These are phyloP conservation scores for Lophura nycthemera DNA, from an alignment of 2,113 vertebrate genomes.

Conservation along the genomic window DNA sequence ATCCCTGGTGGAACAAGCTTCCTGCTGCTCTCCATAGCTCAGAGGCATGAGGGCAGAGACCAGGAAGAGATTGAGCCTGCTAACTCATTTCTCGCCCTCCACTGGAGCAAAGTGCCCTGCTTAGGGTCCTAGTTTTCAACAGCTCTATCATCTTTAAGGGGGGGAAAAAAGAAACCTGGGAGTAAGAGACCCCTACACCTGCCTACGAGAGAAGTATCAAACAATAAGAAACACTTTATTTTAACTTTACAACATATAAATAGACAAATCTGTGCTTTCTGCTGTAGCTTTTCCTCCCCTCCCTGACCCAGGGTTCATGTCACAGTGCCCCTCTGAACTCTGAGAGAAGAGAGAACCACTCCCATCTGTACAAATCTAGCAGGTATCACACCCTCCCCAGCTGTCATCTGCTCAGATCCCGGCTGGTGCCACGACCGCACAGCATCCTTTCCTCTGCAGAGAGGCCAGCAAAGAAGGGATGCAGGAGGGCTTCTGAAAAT, in stretches of 20 bases:
- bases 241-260: constrained; percentile 89
- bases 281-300: constrained; percentile 32
- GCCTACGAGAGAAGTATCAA: constrained; percentile 80
- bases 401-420: constrained; percentile 83
- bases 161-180: neutral
- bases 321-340: neutral
- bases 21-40: neutral
- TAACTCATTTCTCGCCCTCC: neutral
- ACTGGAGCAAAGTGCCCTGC: neutral
- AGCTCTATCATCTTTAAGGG: neutral
- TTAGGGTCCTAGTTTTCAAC: neutral
- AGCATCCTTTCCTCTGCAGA: constrained; percentile 77
- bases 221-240: constrained; percentile 89
- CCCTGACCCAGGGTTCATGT: constrained; percentile 21
- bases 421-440: constrained; percentile 67
- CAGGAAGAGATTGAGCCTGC: accelerated
- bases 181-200: neutral
- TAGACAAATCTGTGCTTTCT: constrained; percentile 85
- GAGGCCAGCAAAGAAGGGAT: constrained; percentile 87
- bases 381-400: neutral
- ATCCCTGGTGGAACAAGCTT: neutral
- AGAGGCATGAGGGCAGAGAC: neutral
- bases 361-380: neutral
- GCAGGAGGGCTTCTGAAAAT: constrained; percentile 87
- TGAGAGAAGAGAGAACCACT: neutral